These are phyloP conservation scores for Rhagium mordax DNA, from an alignment of 2,888 invertebrate genomes.

Conservation along the genomic window DNA sequence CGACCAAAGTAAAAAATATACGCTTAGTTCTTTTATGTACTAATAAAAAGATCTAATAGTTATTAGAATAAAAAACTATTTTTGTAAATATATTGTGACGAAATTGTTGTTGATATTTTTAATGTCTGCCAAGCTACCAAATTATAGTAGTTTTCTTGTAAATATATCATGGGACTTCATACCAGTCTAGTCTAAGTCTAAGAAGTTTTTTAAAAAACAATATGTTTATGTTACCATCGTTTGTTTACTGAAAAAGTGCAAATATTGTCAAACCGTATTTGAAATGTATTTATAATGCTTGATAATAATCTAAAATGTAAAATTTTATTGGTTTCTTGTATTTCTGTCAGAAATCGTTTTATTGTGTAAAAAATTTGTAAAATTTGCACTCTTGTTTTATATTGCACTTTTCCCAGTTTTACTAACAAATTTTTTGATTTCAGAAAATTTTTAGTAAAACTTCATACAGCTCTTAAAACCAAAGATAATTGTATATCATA, in stretches of 20 bases:
- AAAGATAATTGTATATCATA: conserved; percentile 61
- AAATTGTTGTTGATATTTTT: conserved; percentile 11
- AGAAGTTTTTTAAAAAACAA: conserved; percentile 31
- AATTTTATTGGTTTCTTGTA: neutral
- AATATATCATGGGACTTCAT: conserved; percentile 41
- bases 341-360: neutral
- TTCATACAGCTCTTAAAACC: conserved; percentile 70
- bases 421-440: conserved; percentile 58
- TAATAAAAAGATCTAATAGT: conserved; percentile 13
- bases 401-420: conserved; percentile 67
- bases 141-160: conserved; percentile 15
- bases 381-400: conserved; percentile 61
- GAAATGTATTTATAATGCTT: neutral
- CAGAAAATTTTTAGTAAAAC: conserved; percentile 65
- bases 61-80: conserved; percentile 26
- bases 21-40: conserved; percentile 45
- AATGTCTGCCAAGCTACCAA: neutral
- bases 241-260: conserved; percentile 57
- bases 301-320: neutral
- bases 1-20: conserved; percentile 54
- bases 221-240: conserved; percentile 52
- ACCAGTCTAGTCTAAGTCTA: conserved; percentile 64
- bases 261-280: conserved; percentile 44
- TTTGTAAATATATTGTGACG: conserved; percentile 32
- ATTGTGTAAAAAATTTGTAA: conserved; percentile 50